Evolutionary conservation across 2,797 vertebrate genomes (phyloP).

Genomic region (Helarctos malayanus): DNA sequence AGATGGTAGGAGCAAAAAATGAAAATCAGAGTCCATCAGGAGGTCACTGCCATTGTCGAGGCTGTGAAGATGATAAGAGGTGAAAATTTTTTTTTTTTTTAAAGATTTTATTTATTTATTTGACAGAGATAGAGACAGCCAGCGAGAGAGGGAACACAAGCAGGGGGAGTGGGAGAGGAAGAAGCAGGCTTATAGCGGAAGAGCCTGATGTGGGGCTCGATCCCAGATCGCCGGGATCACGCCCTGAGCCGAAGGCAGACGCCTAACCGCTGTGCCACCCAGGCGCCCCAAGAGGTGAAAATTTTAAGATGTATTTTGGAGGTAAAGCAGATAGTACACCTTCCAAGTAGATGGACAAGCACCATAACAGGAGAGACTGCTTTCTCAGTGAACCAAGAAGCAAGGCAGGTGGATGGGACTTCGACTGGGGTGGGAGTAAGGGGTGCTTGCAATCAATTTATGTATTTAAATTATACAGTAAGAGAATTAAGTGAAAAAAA

Average conservation of each 20-base stretch:
- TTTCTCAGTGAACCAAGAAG: background rate
- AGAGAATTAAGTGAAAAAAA: conserved; percentile 31
- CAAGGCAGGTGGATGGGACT: background rate
- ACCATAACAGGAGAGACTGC: background rate
- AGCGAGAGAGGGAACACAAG: no score
- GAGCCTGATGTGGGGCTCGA: no score
- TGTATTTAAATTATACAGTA: background rate
- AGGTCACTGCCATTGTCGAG: background rate
- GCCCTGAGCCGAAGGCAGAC: no score
- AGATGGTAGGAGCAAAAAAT: background rate
- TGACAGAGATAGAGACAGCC: no score
- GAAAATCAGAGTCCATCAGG: background rate
- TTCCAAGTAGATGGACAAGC: background rate
- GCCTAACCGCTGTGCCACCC: no score
- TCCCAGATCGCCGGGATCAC: no score
- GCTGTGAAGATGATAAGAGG: background rate
- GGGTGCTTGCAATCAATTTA: background rate
- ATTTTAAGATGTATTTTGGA: background rate
- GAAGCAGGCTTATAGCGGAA: no score
- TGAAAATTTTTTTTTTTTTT: background rate
- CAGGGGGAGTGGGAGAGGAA: no score
- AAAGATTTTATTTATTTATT: no score
- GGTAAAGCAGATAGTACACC: background rate
- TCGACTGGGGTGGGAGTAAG: accelerated
- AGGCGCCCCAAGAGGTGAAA: background rate